Base-by-base conservation (phyloP, 2,113 vertebrate genomes). In the Sceloporus tristichus region DNA sequence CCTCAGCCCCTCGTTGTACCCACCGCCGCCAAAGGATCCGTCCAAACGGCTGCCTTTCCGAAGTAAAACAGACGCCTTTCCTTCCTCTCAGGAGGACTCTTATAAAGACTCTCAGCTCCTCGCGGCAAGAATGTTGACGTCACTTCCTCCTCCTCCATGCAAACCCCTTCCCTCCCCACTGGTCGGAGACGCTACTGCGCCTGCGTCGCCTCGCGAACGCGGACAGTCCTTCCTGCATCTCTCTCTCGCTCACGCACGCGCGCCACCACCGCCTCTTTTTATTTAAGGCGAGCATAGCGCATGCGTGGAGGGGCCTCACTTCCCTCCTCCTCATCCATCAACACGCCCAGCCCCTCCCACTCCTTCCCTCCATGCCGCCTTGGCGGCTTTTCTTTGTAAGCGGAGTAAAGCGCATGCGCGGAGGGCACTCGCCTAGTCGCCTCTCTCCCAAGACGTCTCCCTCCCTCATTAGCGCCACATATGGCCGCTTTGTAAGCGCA, bases 61-160 rank as follows among this genome's bases (percentile, higher is more conserved):
- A 9, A 62, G 1, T 1, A 34, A 8, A 8, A 10, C 53, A 16
- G 13, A 4, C 56, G 29, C 38, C 56, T 82, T 82, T 38, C 10
- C 59, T 27, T 25, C 48, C 2, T 7, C 48, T 48, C 48, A 48
- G 48, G 19, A 48, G 48, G 19, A 25, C 6, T 16, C 48, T 54
- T 9, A 19, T 2, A 48, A 6, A 9, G 9, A 9, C 56, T 29
- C 40, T 74, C 19, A 1, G 13, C 6, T 3, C 18, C 16, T 9
- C 25, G 25, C 4, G 2, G 14, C 10, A 14, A 62, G 34, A 75
- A n/a, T 1, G 14, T 6, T 2, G 8, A 9, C 19, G 56, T 66
- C 86, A 82, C 70, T 82, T 82, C 79, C 53, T 27, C 53, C 66
- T 81, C 84, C 56, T 34, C 34, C 34, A 34, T 34, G 34, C 34